Percentiles rank a stretch among this genome's conserved stretches.
phyloP scores from a whole-genome alignment of 2,888 invertebrate species.

The Dichetophora obliterata region DNA sequence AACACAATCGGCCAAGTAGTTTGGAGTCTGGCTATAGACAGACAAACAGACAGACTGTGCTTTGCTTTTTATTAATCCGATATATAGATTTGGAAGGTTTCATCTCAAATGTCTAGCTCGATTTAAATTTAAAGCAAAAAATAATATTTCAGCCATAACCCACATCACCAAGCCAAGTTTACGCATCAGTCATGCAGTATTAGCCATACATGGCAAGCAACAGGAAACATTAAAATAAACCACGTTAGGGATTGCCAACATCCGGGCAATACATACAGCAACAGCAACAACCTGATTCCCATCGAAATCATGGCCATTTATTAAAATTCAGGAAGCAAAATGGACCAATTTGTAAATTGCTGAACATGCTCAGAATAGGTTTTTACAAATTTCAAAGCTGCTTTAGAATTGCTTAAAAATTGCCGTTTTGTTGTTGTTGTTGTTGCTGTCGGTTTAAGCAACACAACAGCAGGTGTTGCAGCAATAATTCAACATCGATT shows the following conservation, averaged over 20 bases:
- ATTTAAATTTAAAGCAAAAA: too few species aligned
- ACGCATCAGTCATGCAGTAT: too few species aligned
- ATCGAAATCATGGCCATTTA: constrained; percentile 41
- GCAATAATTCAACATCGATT: neutral
- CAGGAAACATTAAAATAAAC: constrained; percentile 44
- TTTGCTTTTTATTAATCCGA: too few species aligned
- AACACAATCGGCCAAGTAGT: too few species aligned
- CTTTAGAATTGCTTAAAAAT: neutral
- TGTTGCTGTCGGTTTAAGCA: too few species aligned
- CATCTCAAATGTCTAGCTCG: too few species aligned
- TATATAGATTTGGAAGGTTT: too few species aligned
- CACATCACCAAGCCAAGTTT: too few species aligned
- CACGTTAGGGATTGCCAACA: constrained; percentile 36
- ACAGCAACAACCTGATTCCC: constrained; percentile 18
- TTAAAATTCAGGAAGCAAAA: constrained; percentile 61
- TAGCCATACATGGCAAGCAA: constrained; percentile 14
- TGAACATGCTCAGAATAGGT: neutral
- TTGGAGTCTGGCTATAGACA: too few species aligned
- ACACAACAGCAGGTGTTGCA: neutral
- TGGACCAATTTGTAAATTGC: constrained; percentile 53
- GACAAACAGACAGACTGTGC: too few species aligned
- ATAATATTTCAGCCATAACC: too few species aligned
- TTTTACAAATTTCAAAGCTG: neutral
- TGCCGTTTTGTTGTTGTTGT: neutral
- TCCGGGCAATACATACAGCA: constrained; percentile 24